Conservation (phyloP, 1,140 invertebrate genomes). For the Ceratosolen solmsi region DNA sequence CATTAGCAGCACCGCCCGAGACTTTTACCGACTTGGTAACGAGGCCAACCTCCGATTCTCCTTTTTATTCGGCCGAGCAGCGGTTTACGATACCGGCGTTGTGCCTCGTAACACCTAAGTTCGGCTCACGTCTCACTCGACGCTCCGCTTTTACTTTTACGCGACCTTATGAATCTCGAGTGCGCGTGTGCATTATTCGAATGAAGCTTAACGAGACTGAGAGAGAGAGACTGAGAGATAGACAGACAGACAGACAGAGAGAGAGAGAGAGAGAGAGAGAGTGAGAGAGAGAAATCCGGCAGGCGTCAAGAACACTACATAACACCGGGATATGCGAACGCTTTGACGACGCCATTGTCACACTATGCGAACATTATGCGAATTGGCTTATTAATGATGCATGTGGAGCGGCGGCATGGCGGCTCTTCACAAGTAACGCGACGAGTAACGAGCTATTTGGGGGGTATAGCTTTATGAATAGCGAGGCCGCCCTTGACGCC, state of each 20-base stretch:
- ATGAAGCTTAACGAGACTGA: neutral
- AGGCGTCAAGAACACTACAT: neutral
- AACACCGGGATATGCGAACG: neutral
- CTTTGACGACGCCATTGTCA: neutral
- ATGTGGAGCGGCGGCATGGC: neutral
- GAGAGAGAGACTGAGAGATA: neutral
- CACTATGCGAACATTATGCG: neutral
- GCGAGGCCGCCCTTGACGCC: no score
- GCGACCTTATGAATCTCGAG: constrained; percentile 31
- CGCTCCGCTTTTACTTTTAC: constrained; percentile 42
- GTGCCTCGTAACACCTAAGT: neutral
- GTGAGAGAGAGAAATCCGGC: neutral
- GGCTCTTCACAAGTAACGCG: no score
- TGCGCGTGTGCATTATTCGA: constrained; percentile 38
- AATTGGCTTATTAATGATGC: constrained; percentile 8
- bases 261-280: neutral
- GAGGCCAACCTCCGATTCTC: constrained; percentile 16
- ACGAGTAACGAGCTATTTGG: no score
- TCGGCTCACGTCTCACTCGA: neutral
- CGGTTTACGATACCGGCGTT: neutral
- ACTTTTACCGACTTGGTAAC: neutral
- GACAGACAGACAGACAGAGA: neutral
- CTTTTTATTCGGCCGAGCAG: neutral
- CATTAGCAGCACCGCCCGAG: neutral
- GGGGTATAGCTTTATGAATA: no score